phyloP scores from a whole-genome alignment of 2,113 vertebrate genomes.

The Channa argus region DNA sequence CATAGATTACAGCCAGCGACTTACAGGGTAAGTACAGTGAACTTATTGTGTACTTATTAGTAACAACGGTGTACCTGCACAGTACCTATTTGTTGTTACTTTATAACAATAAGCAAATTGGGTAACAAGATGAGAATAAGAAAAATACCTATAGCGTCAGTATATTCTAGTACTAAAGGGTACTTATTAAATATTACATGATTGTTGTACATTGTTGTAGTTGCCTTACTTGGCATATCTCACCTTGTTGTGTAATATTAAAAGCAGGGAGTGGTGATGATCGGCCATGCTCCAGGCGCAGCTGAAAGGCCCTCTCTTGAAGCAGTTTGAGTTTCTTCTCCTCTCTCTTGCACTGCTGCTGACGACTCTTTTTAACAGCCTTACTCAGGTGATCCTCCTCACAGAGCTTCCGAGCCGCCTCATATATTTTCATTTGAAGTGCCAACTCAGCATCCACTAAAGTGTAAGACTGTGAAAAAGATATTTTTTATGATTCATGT shows the following conservation, averaged over 20 bases:
- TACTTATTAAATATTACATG: no score
- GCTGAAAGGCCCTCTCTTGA: slow-evolving; percentile 83
- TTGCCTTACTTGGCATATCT: slow-evolving; percentile 15
- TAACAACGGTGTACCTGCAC: no score
- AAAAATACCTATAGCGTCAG: no score
- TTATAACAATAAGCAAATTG: no score
- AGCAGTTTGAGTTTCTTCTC: slow-evolving; percentile 89
- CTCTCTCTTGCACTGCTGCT: slow-evolving; percentile 82
- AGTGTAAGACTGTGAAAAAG: slow-evolving; percentile 25
- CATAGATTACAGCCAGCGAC: no score
- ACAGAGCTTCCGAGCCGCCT: slow-evolving; percentile 86
- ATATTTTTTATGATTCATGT: no score
- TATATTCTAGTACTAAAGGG: no score
- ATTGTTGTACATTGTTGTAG: no score
- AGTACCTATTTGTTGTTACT: no score
- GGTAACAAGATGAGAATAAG: no score
- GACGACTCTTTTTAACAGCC: slow-evolving; percentile 84
- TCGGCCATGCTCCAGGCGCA: slow-evolving; percentile 72
- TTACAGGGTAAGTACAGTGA: no score
- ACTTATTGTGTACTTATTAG: no score
- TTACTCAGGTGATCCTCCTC: slow-evolving; percentile 85
- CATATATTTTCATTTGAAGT: slow-evolving; percentile 90
- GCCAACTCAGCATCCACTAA: slow-evolving; percentile 87
- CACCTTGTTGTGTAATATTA: slow-evolving; percentile 66
- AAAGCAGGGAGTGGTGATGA: slow-evolving; percentile 77